Evolutionary conservation across 2,797 vertebrate genomes (phyloP), one percentile per base, ranked within the genome.

Genomic region (Heliangelus exortis): DNA sequence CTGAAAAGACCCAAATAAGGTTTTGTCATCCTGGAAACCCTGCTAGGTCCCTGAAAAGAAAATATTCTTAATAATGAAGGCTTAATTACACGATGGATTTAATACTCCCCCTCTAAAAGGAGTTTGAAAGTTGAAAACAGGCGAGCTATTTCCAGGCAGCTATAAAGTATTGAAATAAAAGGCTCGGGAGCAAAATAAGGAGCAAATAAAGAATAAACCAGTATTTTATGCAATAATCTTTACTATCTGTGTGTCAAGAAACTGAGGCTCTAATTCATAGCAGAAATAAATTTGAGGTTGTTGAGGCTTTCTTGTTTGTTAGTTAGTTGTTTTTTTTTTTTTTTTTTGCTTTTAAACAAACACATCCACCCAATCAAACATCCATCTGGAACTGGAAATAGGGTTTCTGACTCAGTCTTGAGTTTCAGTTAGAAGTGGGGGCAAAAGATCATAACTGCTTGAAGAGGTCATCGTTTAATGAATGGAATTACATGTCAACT

Each of bases 41-140:
- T 85, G 76, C 82, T 78, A 79, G 7, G 47, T 87, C 23, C 43
- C 33, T 87, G 59, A 81, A 88, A 95, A 92, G 34, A 75, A 88
- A 95, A 78, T 91, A 69, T 76, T 93, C 51, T 10, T 75, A 66
- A 81, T 92, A 93, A 81, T 50, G 36, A 88, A 88, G 39, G 36
- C 69, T 90, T 94, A 81, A 90, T 94, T 91, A 59, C 34, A 66
- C 89, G 58, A 51, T 87, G 79, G 48, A 88, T 80, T 92, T 91
- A 89, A 78, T 87, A 72, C 21, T 47, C 15, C 5, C 9, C 15
- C 69, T 86, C 73, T 72, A 33, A 84, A 94, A 91, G 51, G 28
- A 92, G 20, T 55, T 50, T 77, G 36, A 51, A 94, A 75, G 14
- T 61, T 77, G 57, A 65, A 95, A 93, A 85, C 50, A n/a, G 71